Base-by-base conservation (phyloP, 92 coral and sea anemone species). In the Blastomussa wellsi region DNA sequence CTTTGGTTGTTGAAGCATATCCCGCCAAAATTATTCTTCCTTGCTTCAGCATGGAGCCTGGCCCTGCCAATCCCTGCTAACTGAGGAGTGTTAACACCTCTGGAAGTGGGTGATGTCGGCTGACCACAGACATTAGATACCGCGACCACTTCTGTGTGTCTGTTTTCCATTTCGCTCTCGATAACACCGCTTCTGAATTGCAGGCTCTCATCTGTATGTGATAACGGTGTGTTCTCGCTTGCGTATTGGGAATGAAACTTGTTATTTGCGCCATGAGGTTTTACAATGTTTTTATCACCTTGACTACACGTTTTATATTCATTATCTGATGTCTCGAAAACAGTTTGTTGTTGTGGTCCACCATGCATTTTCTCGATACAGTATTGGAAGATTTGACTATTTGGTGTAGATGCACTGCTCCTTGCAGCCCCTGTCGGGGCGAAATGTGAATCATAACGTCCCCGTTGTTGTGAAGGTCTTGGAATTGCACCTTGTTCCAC, bases 1-100 rank as follows among this genome's bases (percentile, higher is more conserved):
- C 64, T 77, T 65, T 76, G 69, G 16, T 77, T 76, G 24, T 85
- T 84, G 74, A 37, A 79, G 36, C 69, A 37, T 62, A 84, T 89
- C 8, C 92, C 92, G 38, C 98, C 98, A 89, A 93, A 95, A 77
- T 95, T 94, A 47, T 88, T 93, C 79, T 85, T 86, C 64, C 91
- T 80, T 8, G 96, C 97, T 77, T 93, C 95, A 37, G 91, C 95
- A 1, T 75, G 83, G 72, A 93, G 86, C 78, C 87, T 91, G 71
- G 97, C 98, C 70, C 98, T 78, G 9, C 98, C 98, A 17, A 80
- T 90, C 22, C 96, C 98, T 1, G 80, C 79, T 5, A 83, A 74
- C 6, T 74, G 80, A 29, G 87, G 59, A 36, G 53, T 8, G n/a
- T 29, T 44, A 22, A 31, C 70, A 64, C 80, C 48, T 29, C 26